Base-by-base conservation (phyloP, 2,113 vertebrate species). In the Phaethornis superciliosus region DNA sequence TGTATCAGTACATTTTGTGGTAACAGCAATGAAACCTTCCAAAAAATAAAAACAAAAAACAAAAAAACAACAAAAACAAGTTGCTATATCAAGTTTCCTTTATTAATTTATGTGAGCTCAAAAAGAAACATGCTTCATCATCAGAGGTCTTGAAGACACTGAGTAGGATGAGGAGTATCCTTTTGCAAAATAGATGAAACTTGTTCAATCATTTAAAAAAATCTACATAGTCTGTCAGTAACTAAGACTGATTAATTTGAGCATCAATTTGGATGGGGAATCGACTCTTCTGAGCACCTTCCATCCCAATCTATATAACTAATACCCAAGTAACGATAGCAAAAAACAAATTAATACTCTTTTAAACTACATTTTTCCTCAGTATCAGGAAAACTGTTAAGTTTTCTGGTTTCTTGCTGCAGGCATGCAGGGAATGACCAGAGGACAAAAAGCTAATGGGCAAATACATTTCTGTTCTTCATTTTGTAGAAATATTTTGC, bases 31-130 rank as follows among this genome's bases (percentile, higher is more conserved):
- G 21, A 88, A 88, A 92, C 60, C 18, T 32, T 81, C 52, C 40
- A n/a, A n/a, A n/a, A n/a, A n/a, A n/a, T n/a, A n/a, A n/a, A n/a
- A n/a, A n/a, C n/a, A n/a, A n/a, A n/a, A n/a, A n/a, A n/a, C n/a
- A n/a, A n/a, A n/a, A n/a, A n/a, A n/a, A n/a, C n/a, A n/a, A 81
- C 15, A 67, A 88, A 96, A 92, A 4, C 16, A 81, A 91, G 33
- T n/a, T 74, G 23, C 24, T 85, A 7, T 19, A 75, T 21, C 22
- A 88, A 65, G 47, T 54, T 80, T 47, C 24, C 44, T 89, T 85
- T 51, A 46, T 20, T 68, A 77, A 82, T 15, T 87, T 44, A 26
- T 1, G 10, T 51, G 28, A 82, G 28, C 33, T 83, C 22, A 58
- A 51, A 81, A 81, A 76, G 42, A 79, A 85, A 54, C 18, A 44